Conservation (phyloP, 2,888 invertebrate genomes). For the Nineta flava region DNA sequence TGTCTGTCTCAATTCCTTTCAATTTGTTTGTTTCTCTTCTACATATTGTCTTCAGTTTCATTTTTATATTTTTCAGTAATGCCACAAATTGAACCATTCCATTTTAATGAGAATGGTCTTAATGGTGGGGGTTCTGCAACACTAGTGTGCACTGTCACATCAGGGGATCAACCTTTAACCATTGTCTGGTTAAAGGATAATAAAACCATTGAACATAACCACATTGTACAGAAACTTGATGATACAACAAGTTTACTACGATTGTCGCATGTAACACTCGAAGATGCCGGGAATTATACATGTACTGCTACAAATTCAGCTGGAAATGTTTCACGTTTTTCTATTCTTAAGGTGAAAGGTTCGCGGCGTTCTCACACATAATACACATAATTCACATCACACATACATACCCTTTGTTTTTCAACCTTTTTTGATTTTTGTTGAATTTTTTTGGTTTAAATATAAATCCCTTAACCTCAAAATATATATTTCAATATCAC, state of each 20-base stretch:
- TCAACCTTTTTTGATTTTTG: slow-evolving; percentile 15
- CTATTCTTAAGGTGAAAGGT: slow-evolving; percentile 42
- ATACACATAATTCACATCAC: too few relatives aligned
- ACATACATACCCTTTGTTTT: background rate
- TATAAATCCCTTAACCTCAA: too few relatives aligned
- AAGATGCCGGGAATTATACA: slow-evolving; percentile 36
- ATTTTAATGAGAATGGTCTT: slow-evolving; percentile 31
- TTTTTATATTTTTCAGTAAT: slow-evolving; percentile 23
- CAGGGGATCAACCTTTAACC: slow-evolving; percentile 46
- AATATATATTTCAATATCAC: too few relatives aligned
- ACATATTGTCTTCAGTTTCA: slow-evolving; percentile 22
- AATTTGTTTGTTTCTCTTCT: slow-evolving; percentile 8
- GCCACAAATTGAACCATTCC: slow-evolving; percentile 36
- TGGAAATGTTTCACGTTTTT: slow-evolving; percentile 33
- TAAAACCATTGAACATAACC: slow-evolving; percentile 14
- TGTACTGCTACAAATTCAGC: slow-evolving; percentile 41
- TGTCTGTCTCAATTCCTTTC: slow-evolving; percentile 4
- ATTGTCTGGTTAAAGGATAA: slow-evolving; percentile 41
- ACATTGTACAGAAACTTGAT: slow-evolving; percentile 26
- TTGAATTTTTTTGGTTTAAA: slow-evolving; percentile 18
- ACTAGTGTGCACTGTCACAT: slow-evolving; percentile 37
- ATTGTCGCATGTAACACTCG: slow-evolving; percentile 27
- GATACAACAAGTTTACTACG: slow-evolving; percentile 32
- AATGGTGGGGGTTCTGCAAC: slow-evolving; percentile 34
- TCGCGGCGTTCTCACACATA: too few relatives aligned